Conservation (phyloP, 2,113 vertebrate genomes). For the Odontesthes bonariensis region DNA sequence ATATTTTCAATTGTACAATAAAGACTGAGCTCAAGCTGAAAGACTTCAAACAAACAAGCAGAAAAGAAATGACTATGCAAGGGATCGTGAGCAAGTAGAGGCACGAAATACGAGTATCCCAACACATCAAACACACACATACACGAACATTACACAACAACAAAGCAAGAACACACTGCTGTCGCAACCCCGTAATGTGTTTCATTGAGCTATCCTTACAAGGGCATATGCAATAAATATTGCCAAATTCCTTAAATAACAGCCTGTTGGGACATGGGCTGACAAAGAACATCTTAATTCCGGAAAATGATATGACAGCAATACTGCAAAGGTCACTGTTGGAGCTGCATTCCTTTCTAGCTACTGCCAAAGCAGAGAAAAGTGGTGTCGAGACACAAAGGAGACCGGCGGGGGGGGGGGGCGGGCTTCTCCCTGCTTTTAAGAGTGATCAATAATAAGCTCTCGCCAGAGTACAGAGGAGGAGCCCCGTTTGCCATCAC, state of each 20-base stretch:
- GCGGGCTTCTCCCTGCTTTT: constrained; percentile 61
- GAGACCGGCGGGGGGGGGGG: constrained; percentile 31
- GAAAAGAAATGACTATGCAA: constrained; percentile 14
- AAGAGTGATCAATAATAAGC: constrained; percentile 68
- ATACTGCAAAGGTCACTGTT: constrained; percentile 28
- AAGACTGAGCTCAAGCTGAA: not conserved
- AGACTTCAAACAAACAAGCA: constrained; percentile 41
- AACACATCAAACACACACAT: constrained; percentile 13
- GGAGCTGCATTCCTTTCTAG: constrained; percentile 41
- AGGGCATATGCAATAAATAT: constrained; percentile 1
- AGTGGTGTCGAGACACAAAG: constrained; percentile 47
- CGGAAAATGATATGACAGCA: constrained; percentile 26
- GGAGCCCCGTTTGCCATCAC: constrained; percentile 19
- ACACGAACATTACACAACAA: constrained; percentile 58
- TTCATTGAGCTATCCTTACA: constrained; percentile 35
- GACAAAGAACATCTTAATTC: constrained; percentile 5
- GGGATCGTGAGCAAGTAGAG: constrained; percentile 50
- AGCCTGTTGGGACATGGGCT: constrained; percentile 37
- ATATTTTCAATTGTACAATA: not conserved
- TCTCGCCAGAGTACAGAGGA: constrained; percentile 16
- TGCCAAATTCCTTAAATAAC: constrained; percentile 52
- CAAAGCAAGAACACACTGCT: not conserved
- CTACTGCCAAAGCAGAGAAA: constrained; percentile 16
- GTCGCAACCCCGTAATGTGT: constrained; percentile 30
- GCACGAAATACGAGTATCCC: constrained; percentile 47